Evolutionary conservation across 2,888 invertebrate species (phyloP), one percentile per base, ranked within the genome.

Genomic region (Caenorhabditis plicata): DNA sequence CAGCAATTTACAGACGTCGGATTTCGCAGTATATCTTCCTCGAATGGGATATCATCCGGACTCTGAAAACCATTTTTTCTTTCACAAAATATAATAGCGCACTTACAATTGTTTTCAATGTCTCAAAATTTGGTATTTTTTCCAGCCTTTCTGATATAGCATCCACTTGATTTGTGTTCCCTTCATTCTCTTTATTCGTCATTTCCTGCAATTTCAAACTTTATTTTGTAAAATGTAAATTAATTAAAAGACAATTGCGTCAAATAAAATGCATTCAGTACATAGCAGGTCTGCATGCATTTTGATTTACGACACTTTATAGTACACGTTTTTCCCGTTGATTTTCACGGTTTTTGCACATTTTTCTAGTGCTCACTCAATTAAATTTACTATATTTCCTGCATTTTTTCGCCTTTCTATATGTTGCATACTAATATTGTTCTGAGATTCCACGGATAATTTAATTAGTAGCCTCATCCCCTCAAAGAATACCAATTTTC

Each of bases 1-100:
- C 98, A 99, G 81, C 95, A 93, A 82, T 95, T 95, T 0, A 99
- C 91, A 1, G 94, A 94, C 83, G 89, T 95, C 0, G 95, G 93
- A 84, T 98, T 98, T 64, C 96, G 86, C 32, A 98, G 85, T 74
- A 98, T 94, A 84, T 99, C 98, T 83, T 98, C 98, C 83, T 98
- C 98, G 82, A 93, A 98, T 0, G 95, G 92, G 33, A 98, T 85
- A 84, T 98, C 98, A 80, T 94, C 93, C 82, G 94, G 93, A 58
- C 83, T 82, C 85, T 85, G 55, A 27, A 76, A 73, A 15, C 5
- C n/a, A 43, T 29, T 29, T 27, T 13, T 41, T 31, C 3, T 11
- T 25, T 22, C 13, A 22, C n/a, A 9, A 27, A 42, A 36, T 20
- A n/a, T 8, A 25, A 17, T 17, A 29, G 3, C 29, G 19, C 15